Evolutionary conservation across 1,140 invertebrate genomes (phyloP), one percentile per base, ranked within the genome.

Genomic region (Drosophila trapezifrons): DNA sequence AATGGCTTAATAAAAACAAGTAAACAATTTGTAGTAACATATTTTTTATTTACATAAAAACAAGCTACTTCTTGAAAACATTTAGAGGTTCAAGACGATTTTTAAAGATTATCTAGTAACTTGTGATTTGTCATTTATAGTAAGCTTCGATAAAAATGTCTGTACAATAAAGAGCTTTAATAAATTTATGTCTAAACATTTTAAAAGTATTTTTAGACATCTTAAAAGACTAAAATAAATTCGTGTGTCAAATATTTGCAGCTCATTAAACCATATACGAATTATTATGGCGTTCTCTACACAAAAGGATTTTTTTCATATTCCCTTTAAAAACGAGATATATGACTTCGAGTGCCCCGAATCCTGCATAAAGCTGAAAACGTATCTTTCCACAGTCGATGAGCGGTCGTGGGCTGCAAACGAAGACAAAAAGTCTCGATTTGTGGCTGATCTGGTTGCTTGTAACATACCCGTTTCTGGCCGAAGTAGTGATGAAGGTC

Each of bases 261-360:
- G 15, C 15, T 54, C 35, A 9, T 18, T 35, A 35, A 37, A 22
- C 18, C 13, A 15, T 22, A 35, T 15, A 22, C 29, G 8, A 13
- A 45, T n/a, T 45, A 62, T 17, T 35, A 91, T 91, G 89, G 89
- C 89, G 8, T 91, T 78, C 64, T 91, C 89, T 20, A 90, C 89
- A 17, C 89, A 91, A 62, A 91, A 85, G 52, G 83, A 82, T 20
- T 91, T 91, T 43, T 90, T 89, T 40, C 76, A 85, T 72, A 73
- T 87, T 17, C 89, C 87, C 2, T 90, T 90, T 55, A 81, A 76
- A 77, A 90, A 90, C 46, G 77, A 84, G 35, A 49, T 54, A 3
- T 15, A 42, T 17, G 75, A 86, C 0, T 73, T 64, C 46, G 73
- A 70, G 2, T 90, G 87, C 58, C 49, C 45, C 12, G 59, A 73